Evolutionary conservation across 2,113 vertebrate species (phyloP).

Genomic region (Sciurus niger): DNA sequence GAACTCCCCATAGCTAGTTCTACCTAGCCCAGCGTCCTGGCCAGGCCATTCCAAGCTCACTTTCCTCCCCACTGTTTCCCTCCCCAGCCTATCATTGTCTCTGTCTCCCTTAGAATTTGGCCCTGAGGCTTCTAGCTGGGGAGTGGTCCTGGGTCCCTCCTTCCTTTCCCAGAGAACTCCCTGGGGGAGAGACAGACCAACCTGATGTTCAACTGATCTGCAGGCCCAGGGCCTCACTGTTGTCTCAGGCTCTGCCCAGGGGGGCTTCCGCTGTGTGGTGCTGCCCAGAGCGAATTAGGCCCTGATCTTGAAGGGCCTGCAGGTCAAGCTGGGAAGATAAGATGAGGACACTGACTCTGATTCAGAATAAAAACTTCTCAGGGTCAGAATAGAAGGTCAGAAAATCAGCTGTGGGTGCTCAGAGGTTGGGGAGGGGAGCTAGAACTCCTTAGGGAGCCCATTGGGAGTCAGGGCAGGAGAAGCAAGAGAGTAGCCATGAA

Average conservation of each 20-base stretch:
- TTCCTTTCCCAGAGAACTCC: background rate
- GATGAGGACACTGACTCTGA: background rate
- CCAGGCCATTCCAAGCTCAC: background rate
- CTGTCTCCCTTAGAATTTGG: slow-evolving; percentile 5
- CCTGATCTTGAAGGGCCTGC: slow-evolving; percentile 5
- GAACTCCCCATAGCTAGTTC: background rate
- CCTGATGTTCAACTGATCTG: background rate
- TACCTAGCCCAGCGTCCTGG: background rate
- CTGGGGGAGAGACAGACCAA: background rate
- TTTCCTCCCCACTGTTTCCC: background rate
- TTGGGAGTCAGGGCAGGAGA: background rate
- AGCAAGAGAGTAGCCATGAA: background rate
- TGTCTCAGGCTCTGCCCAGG: background rate
- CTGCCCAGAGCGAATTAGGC: background rate
- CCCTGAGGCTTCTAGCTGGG: background rate
- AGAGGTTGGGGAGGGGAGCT: background rate
- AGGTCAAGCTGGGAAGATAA: slow-evolving; percentile 13
- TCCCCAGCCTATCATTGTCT: background rate
- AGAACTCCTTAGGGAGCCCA: background rate
- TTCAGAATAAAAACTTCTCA: slow-evolving; percentile 6
- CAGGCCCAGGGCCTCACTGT: background rate
- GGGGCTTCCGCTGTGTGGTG: background rate
- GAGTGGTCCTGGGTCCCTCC: background rate
- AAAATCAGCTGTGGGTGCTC: background rate
- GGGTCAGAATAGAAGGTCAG: background rate